Percentiles rank a stretch among this genome's conserved stretches.
These are phyloP conservation scores for Apodemus speciosus DNA, from an alignment of 2,113 vertebrate species.

Conservation along the genomic window DNA sequence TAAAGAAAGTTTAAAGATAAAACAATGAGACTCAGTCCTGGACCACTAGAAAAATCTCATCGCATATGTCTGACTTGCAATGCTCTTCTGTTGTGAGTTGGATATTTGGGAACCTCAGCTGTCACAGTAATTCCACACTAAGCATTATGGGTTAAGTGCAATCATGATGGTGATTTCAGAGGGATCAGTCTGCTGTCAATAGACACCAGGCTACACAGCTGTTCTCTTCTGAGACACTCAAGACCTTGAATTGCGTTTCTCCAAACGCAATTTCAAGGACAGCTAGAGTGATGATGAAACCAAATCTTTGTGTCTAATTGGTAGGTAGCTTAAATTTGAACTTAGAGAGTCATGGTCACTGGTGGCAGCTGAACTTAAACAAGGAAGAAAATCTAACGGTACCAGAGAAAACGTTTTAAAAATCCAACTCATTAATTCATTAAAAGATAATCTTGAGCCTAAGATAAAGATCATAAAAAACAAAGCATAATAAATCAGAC, in stretches of 20 bases:
- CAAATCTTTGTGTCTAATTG: constrained; percentile 43
- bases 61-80: background rate
- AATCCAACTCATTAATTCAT: background rate
- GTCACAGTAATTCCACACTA: background rate
- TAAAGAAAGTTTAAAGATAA: no score
- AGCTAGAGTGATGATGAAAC: background rate
- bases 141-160: background rate
- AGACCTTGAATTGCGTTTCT: background rate
- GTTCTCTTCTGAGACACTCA: constrained; percentile 23
- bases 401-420: background rate
- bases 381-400: background rate
- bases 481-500: background rate
- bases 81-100: background rate
- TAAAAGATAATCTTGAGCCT: background rate
- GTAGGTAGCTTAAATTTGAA: background rate
- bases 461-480: constrained; percentile 1
- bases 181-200: background rate
- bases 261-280: background rate
- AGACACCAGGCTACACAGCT: background rate
- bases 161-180: background rate
- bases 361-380: background rate
- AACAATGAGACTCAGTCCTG: background rate
- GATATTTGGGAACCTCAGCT: background rate
- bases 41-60: background rate
- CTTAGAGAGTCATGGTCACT: background rate